Evolutionary conservation across 2,888 invertebrate species (phyloP), one percentile per base, ranked within the genome.

Genomic region (Hecatera dysodea): DNA sequence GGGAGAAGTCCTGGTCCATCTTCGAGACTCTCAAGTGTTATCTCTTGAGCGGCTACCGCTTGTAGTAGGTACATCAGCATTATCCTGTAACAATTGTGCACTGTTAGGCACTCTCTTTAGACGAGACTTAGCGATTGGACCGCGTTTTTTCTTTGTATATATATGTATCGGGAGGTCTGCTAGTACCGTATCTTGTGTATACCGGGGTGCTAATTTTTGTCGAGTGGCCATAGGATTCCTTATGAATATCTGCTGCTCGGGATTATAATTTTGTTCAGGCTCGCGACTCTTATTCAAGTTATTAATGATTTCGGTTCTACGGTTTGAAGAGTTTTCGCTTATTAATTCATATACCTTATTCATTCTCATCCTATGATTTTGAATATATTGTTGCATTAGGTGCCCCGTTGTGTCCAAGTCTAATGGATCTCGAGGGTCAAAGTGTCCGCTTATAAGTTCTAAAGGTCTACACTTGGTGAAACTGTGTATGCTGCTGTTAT

Each of bases 401-500:
- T n/a, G n/a, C n/a, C n/a, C n/a, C n/a, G n/a, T n/a, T n/a, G n/a
- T n/a, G n/a, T n/a, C n/a, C n/a, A n/a, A n/a, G n/a, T 29, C 29
- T 29, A 39, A 39, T 6, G 42, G 24, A 19, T 59, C 19, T 5
- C 59, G 22, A 8, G 27, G 27, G 17, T 59, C 59, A 6, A 44
- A 19, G 27, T 59, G 42, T 9, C 59, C 42, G 19, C 9, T 44
- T 5, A 59, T 39, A 17, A 59, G 8, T 11, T 59, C 42, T 11
- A 44, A 44, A 5, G 42, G 57, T 17, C 57, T 57, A 17, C 57
- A 29, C 29, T 62, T 67, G 0, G 61, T 67, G 9, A 61, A 64
- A 17, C 53, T 64, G 2, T 64, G 63, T 44, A 59, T 27, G 2
- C 27, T 27, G 11, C 59, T 59, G 11, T 59, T 59, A 19, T 59